Conservation (phyloP, 2,888 invertebrate genomes). For the Bedellia somnulentella region DNA sequence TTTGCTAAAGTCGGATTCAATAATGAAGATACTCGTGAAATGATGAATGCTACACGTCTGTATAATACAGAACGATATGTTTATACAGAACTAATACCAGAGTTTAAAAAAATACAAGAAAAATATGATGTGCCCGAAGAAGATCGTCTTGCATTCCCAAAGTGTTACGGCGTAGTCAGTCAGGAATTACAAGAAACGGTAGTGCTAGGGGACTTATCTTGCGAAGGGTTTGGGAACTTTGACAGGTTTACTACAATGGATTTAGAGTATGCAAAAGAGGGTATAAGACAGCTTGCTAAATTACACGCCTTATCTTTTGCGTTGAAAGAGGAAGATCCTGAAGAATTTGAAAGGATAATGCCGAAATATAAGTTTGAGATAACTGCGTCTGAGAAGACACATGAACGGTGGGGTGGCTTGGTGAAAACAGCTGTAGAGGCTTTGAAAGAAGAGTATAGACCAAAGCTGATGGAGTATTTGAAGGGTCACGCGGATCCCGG, state of each 20-base stretch:
- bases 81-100: constrained; percentile 4
- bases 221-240: constrained; percentile 20
- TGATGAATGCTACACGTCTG: constrained; percentile 10
- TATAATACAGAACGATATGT: constrained; percentile 5
- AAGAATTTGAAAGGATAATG: constrained; percentile 18
- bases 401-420: constrained; percentile 9
- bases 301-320: constrained; percentile 38
- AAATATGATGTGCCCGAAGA: constrained; percentile 7
- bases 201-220: constrained; percentile 27
- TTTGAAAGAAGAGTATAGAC: constrained; percentile 16
- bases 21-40: constrained; percentile 18
- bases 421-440: constrained; percentile 10
- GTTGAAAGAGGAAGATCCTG: constrained; percentile 18
- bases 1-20: constrained; percentile 28
- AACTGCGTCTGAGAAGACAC: constrained; percentile 5
- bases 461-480: constrained; percentile 15
- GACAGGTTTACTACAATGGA: constrained; percentile 24
- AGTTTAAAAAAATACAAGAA: constrained; percentile 8
- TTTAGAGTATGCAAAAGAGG: constrained; percentile 25
- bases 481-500: constrained; percentile 3
- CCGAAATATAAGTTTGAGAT: constrained; percentile 11
- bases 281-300: constrained; percentile 26
- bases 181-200: constrained; percentile 19
- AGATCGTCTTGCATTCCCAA: constrained; percentile 9
- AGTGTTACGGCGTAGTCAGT: constrained; percentile 12